Evolutionary conservation across 23 tunicate species (phyloP), one percentile per base, ranked within the genome.

Genomic region (Halocynthia aurantium): DNA sequence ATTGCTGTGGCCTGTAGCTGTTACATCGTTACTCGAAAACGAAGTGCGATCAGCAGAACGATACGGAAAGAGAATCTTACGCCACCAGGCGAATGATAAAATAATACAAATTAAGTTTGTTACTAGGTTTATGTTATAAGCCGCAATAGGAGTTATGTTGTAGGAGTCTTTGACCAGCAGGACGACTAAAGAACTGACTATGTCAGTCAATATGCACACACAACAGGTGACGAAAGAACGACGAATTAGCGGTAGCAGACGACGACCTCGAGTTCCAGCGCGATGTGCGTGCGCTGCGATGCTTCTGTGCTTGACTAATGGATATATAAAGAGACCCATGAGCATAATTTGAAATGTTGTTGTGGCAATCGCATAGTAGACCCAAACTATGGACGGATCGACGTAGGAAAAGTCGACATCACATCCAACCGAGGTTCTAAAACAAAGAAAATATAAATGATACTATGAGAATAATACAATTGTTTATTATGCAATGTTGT

Each of bases 71-170:
- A 74, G 21, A 7, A 74, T 74, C 20, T 54, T 52, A 0, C 57
- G 20, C 78, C 78, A 74, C 56, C 78, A 54, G 55, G 78, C 55
- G 56, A 74, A 74, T 53, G 78, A 74, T 2, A 64, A 20, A 10
- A 74, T 54, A 8, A 74, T 31, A 52, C 64, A 62, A 12, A 74
- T 11, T 10, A 54, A 54, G 63, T 74, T 74, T 10, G 56, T 53
- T 10, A 52, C 10, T 0, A 74, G 63, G 62, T 74, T 74, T 22
- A 74, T 17, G 21, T 74, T 53, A 44, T 74, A 74, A 53, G 56
- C 64, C 50, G 56, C 10, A 17, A 74, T 74, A 0, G 78, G 78
- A 20, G 22, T 49, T 22, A 56, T 54, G 63, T 74, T 74, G 31
- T 74, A 74, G 1, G 78, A 64, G 31, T 74, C 78, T 0, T 74